Evolutionary conservation across 2,888 invertebrate genomes (phyloP).

Genomic region (Euzetes globulus): DNA sequence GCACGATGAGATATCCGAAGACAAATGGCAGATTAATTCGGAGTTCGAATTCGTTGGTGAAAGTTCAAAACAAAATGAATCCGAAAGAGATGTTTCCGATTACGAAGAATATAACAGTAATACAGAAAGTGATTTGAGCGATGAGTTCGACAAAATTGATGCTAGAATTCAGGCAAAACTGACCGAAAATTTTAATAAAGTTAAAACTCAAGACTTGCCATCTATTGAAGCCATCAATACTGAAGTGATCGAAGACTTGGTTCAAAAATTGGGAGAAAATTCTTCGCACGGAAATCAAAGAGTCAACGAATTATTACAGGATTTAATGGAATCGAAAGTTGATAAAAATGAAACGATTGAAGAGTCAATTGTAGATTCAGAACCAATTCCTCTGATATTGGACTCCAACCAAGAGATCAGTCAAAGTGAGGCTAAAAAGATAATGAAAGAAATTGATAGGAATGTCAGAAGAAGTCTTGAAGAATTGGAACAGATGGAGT

Average conservation of each 20-base stretch:
- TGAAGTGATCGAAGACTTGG: not conserved
- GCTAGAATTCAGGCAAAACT: slow-evolving; percentile 15
- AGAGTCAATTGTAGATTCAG: not conserved
- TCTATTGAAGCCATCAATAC: not conserved
- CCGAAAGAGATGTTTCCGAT: not conserved
- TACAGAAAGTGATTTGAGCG: not conserved
- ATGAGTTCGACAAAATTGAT: slow-evolving; percentile 19
- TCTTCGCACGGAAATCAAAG: too few species aligned
- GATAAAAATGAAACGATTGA: not conserved
- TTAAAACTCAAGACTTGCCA: not conserved
- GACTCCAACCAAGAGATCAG: not conserved
- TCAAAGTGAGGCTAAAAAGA: not conserved
- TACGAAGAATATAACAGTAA: not conserved
- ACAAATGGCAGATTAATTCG: not conserved
- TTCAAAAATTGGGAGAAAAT: not conserved
- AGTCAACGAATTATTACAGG: not conserved
- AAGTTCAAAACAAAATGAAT: not conserved
- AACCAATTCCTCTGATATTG: not conserved
- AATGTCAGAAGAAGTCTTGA: not conserved
- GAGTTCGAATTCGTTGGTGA: not conserved
- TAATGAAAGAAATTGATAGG: not conserved
- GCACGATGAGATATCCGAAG: not conserved
- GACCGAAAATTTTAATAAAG: not conserved
- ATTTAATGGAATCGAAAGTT: not conserved
- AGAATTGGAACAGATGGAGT: not conserved